Evolutionary conservation across 2,888 invertebrate genomes (phyloP).

Genomic region (Agriopis leucophaearia): DNA sequence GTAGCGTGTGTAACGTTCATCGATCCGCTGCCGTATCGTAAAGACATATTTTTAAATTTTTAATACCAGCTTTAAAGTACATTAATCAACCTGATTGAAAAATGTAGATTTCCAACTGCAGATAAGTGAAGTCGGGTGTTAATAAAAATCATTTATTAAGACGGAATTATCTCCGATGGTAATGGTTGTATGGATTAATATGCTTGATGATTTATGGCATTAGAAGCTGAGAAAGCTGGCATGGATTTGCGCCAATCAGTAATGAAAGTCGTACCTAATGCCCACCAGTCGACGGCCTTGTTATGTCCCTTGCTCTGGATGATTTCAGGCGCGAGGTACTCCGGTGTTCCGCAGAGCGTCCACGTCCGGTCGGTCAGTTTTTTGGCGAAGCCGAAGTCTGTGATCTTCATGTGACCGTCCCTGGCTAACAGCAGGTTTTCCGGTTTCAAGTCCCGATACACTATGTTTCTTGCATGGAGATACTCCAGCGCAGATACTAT

Average conservation of each 20-base stretch:
- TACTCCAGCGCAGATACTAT: slow-evolving; percentile 97
- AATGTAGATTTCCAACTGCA: slow-evolving; percentile 26
- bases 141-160: slow-evolving; percentile 34
- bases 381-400: slow-evolving; percentile 99
- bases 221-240: slow-evolving; percentile 36
- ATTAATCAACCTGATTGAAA: slow-evolving; percentile 26
- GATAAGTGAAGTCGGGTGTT: slow-evolving; percentile 29
- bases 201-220: slow-evolving; percentile 22
- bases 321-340: slow-evolving; percentile 98
- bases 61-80: slow-evolving; percentile 25
- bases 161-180: slow-evolving; percentile 21
- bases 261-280: slow-evolving; percentile 89
- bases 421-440: slow-evolving; percentile 97
- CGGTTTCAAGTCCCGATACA: slow-evolving; percentile 96
- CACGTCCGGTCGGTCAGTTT: slow-evolving; percentile 97
- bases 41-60: slow-evolving; percentile 29
- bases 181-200: slow-evolving; percentile 26
- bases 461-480: slow-evolving; percentile 95
- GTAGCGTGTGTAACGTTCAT: slow-evolving; percentile 40
- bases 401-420: slow-evolving; percentile 98
- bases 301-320: slow-evolving; percentile 99
- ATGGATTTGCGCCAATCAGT: slow-evolving; percentile 27
- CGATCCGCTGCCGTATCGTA: slow-evolving; percentile 31
- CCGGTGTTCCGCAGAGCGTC: slow-evolving; percentile 98
- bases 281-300: slow-evolving; percentile 99